A percentile compares a stretch with the other conserved stretches of the same genome.
These are phyloP conservation scores for Saccostrea cuccullata DNA, from an alignment of 1,140 invertebrate species.

Conservation along the genomic window DNA sequence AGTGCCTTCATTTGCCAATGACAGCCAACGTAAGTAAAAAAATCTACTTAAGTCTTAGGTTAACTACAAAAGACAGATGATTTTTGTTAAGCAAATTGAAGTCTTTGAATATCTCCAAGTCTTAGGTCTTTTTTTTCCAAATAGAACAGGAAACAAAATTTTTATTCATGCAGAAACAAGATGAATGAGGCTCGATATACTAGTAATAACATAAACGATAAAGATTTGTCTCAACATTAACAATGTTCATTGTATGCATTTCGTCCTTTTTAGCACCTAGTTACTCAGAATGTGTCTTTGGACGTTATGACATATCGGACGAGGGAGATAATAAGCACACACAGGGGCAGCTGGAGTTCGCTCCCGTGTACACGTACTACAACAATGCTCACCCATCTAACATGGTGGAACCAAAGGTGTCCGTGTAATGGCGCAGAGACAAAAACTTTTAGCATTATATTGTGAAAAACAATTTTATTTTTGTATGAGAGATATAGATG, in stretches of 20 bases:
- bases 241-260: not conserved
- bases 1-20: conserved; percentile 7
- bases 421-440: not conserved
- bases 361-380: conserved; percentile 69
- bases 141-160: too few relatives aligned
- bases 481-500: not conserved
- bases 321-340: conserved; percentile 74
- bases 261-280: not conserved
- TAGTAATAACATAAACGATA: too few relatives aligned
- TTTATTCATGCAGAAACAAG: too few relatives aligned
- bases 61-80: too few relatives aligned
- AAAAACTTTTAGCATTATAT: not conserved
- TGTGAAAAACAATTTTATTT: conserved; percentile 11
- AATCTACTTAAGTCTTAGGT: too few relatives aligned
- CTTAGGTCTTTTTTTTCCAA: too few relatives aligned
- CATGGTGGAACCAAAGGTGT: not conserved
- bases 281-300: conserved; percentile 78
- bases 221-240: too few relatives aligned
- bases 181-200: too few relatives aligned
- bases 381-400: conserved; percentile 57
- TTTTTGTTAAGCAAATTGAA: too few relatives aligned
- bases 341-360: conserved; percentile 60
- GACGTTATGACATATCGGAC: conserved; percentile 76
- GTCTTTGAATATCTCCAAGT: too few relatives aligned
- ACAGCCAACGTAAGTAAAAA: not conserved